Evolutionary conservation across 2,113 vertebrate species (phyloP), one percentile per base, ranked within the genome.

Genomic region (Nipponia nippon): DNA sequence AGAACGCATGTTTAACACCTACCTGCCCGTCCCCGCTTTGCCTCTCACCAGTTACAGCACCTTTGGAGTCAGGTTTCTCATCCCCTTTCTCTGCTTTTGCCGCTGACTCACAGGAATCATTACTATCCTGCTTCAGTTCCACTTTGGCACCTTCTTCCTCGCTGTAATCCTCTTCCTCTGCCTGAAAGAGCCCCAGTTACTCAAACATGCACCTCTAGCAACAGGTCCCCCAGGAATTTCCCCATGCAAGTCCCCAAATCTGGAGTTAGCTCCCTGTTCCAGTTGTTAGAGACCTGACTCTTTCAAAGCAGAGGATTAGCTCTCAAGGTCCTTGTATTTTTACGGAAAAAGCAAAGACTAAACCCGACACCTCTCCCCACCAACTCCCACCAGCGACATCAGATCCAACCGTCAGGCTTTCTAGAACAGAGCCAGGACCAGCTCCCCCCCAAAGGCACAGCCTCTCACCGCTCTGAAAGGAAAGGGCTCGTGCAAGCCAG

Each of bases 21-120:
- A 99, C 99, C 99, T 99, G 99, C 71, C 99, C 99, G 4, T 99
- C 99, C 5, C 99, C 99, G 32, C 99, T 99, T 72, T 99, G 99
- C 61, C 99, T 98, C 97, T 99, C 99, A 71, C 99, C 99, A 1
- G 99, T 98, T 23, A 99, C 98, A 6, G 98, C 92, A 56, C 97
- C 98, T 92, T 99, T 99, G 66, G 98, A 92, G 36, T 99, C 98
- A 0, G 96, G 80, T 83, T 99, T 99, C 89, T 98, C 98, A 79
- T 93, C 98, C 27, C 93, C 98, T 55, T 98, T 96, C 18, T 98
- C 98, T 46, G 96, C 98, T 91, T 97, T 98, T 78, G 66, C 97
- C 7, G 96, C 96, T 12, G 98, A 97, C 89, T 97, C 97, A 9
- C 95, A 97, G 61, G 97, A 97, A 63, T 96, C 97, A 9, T 98